Conservation (phyloP, 2,797 vertebrate species). For the Oreochromis grahami region DNA sequence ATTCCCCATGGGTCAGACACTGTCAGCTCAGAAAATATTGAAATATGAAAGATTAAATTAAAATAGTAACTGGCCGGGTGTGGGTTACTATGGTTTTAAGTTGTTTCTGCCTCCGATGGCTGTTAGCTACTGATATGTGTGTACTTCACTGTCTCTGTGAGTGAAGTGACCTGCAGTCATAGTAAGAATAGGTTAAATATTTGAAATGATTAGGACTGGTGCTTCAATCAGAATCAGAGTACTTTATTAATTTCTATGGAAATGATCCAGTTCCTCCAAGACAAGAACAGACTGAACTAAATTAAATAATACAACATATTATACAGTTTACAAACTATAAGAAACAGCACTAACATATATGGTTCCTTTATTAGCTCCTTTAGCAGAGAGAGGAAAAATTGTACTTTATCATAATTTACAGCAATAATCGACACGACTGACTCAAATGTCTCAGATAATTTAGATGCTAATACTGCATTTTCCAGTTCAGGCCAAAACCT, state of each 20-base stretch:
- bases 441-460: fast-evolving
- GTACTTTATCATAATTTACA: not conserved
- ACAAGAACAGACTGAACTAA: not conserved
- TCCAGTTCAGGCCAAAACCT: not conserved
- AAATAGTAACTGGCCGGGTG: not conserved
- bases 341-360: not conserved
- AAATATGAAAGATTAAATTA: not conserved
- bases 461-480: not conserved
- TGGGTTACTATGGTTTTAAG: fast-evolving
- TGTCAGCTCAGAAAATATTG: not conserved
- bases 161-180: not conserved
- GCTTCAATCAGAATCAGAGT: not conserved
- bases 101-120: not conserved
- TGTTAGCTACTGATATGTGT: not conserved
- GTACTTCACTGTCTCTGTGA: not conserved
- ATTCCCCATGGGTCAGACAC: too few species aligned
- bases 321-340: not conserved
- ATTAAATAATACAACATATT: not conserved
- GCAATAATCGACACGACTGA: not conserved
- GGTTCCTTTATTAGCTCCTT: not conserved
- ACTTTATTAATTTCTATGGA: not conserved
- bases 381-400: not conserved
- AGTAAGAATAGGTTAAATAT: not conserved
- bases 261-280: fast-evolving
- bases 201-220: not conserved